phyloP scores from a whole-genome alignment of 2,888 invertebrate species.

The Agriotes lineatus region DNA sequence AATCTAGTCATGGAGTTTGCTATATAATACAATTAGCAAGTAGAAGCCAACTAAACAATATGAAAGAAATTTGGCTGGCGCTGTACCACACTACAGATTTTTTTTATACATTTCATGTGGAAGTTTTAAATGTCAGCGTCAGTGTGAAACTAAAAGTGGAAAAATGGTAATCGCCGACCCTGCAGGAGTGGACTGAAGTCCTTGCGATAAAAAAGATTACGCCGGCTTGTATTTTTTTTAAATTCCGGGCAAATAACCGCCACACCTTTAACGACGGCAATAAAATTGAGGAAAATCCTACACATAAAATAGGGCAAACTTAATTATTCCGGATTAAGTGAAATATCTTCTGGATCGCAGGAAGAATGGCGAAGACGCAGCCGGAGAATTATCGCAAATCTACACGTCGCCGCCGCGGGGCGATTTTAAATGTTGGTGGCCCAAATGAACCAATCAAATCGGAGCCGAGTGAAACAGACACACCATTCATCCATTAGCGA shows the following conservation, averaged over 20 bases:
- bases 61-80: too few relatives aligned
- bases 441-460: conserved; percentile 35
- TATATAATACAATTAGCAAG: too few relatives aligned
- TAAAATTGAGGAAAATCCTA: conserved; percentile 27
- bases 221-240: too few relatives aligned
- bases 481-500: conserved; percentile 34
- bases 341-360: conserved; percentile 29
- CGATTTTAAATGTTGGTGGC: conserved; percentile 29
- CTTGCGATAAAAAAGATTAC: too few relatives aligned
- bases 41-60: too few relatives aligned
- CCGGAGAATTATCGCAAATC: conserved; percentile 20
- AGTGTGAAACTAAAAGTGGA: too few relatives aligned
- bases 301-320: conserved; percentile 31
- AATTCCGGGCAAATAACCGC: conserved; percentile 12
- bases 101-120: too few relatives aligned
- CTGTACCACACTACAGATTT: too few relatives aligned
- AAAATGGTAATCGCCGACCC: too few relatives aligned
- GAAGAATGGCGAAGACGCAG: conserved; percentile 18
- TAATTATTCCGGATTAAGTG: conserved; percentile 31
- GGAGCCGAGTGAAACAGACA: conserved; percentile 30
- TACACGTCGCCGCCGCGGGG: conserved; percentile 12
- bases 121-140: too few relatives aligned
- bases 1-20: too few relatives aligned
- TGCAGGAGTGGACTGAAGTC: too few relatives aligned
- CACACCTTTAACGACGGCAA: conserved; percentile 20